Evolutionary conservation across 1,140 invertebrate species (phyloP).

Genomic region (Apis laboriosa): DNA sequence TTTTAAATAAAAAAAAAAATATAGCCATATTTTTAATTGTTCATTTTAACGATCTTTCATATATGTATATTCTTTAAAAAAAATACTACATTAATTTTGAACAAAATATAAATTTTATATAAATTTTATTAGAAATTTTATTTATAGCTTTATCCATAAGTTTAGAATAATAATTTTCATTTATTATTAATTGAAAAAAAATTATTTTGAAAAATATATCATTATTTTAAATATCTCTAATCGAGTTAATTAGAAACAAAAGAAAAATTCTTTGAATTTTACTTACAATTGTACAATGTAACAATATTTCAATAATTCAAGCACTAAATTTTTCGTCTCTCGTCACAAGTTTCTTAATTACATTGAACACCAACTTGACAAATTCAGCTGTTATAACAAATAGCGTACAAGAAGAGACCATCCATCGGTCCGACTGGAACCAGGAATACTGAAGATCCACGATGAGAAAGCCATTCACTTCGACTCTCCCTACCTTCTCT

Average conservation of each 20-base stretch:
- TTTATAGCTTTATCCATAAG: background rate
- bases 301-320: background rate
- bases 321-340: background rate
- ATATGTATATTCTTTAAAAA: background rate
- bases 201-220: background rate
- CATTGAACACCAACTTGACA: conserved; percentile 21
- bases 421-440: conserved; percentile 75
- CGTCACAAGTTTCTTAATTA: background rate
- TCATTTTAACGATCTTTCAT: background rate
- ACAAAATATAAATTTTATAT: background rate
- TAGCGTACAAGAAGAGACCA: conserved; percentile 59
- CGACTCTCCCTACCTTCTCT: conserved; percentile 59
- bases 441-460: conserved; percentile 73
- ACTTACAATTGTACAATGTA: background rate
- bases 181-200: background rate
- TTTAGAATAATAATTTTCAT: background rate
- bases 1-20: background rate
- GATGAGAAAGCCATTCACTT: conserved; percentile 76
- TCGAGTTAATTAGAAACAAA: background rate
- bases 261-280: background rate
- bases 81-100: background rate
- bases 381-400: conserved; percentile 36
- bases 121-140: no score
- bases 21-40: background rate
- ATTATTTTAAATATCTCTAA: no score